Evolutionary conservation across 1,140 invertebrate genomes (phyloP).

Genomic region (Cataglyphis hispanica): DNA sequence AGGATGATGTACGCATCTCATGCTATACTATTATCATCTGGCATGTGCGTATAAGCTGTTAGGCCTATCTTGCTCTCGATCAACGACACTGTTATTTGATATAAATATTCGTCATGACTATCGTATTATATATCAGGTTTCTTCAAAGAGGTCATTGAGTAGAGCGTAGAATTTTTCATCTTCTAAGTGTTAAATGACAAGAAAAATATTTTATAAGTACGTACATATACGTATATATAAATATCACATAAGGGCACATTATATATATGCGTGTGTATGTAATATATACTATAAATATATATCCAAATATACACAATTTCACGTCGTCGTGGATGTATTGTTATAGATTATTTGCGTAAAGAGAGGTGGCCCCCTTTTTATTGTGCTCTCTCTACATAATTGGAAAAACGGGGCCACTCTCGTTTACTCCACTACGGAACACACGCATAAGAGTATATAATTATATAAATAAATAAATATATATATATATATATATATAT

Average conservation of each 20-base stretch:
- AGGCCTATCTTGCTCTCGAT: slow-evolving; percentile 61
- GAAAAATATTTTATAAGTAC: slow-evolving; percentile 79
- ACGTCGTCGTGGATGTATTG: slow-evolving; percentile 77
- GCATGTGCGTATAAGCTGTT: slow-evolving; percentile 38
- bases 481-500: slow-evolving; percentile 51
- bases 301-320: slow-evolving; percentile 72
- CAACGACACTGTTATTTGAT: slow-evolving; percentile 65
- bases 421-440: slow-evolving; percentile 71
- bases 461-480: slow-evolving; percentile 33
- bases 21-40: slow-evolving; percentile 21
- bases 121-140: slow-evolving; percentile 74
- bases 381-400: slow-evolving; percentile 51
- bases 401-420: slow-evolving; percentile 62
- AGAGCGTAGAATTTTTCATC: slow-evolving; percentile 81
- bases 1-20: background rate
- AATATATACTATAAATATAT: slow-evolving; percentile 69
- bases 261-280: slow-evolving; percentile 10
- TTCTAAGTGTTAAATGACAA: slow-evolving; percentile 79
- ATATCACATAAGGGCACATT: slow-evolving; percentile 31
- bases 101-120: slow-evolving; percentile 72
- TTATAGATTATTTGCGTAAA: slow-evolving; percentile 74
- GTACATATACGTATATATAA: slow-evolving; percentile 66
- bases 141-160: slow-evolving; percentile 72
- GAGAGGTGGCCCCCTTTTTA: slow-evolving; percentile 51
- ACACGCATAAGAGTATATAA: slow-evolving; percentile 68